Percentiles rank a stretch among this genome's conserved stretches.
Evolutionary conservation across 2,113 vertebrate species (phyloP).

Genomic region (Zosterops japonicus): DNA sequence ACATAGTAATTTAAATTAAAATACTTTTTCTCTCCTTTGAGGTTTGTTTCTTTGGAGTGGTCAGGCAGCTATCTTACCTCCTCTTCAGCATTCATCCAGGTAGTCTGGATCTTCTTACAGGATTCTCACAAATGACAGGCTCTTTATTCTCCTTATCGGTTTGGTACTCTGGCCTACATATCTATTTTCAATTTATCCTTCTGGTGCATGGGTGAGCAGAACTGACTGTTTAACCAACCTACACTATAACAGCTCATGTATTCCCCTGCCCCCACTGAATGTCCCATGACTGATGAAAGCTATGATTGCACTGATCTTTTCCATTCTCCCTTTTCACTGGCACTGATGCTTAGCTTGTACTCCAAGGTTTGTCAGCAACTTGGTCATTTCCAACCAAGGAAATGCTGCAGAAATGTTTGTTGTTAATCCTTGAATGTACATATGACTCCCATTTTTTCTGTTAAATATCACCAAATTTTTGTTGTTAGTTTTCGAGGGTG

Average conservation of each 20-base stretch:
- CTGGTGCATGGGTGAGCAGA: neutral
- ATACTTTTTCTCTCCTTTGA: neutral
- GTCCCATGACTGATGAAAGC: neutral
- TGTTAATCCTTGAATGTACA: neutral
- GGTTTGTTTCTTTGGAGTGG: neutral
- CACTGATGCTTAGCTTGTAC: neutral
- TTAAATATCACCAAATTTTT: neutral
- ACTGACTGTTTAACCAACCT: neutral
- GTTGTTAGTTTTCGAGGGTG: rapidly evolving
- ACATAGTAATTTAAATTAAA: neutral
- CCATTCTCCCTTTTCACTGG: neutral
- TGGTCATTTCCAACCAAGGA: rapidly evolving
- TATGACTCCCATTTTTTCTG: neutral
- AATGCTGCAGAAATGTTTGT: neutral
- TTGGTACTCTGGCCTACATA: neutral
- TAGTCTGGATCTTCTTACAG: neutral
- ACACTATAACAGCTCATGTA: neutral
- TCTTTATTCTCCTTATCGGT: neutral
- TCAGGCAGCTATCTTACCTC: neutral
- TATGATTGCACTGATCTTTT: neutral
- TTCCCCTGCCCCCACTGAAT: neutral
- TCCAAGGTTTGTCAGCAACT: neutral
- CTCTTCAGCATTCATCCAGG: neutral
- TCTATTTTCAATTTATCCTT: neutral
- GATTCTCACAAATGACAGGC: neutral